Base-by-base conservation (phyloP, 2,797 vertebrate species). In the Pelobates cultripes region DNA sequence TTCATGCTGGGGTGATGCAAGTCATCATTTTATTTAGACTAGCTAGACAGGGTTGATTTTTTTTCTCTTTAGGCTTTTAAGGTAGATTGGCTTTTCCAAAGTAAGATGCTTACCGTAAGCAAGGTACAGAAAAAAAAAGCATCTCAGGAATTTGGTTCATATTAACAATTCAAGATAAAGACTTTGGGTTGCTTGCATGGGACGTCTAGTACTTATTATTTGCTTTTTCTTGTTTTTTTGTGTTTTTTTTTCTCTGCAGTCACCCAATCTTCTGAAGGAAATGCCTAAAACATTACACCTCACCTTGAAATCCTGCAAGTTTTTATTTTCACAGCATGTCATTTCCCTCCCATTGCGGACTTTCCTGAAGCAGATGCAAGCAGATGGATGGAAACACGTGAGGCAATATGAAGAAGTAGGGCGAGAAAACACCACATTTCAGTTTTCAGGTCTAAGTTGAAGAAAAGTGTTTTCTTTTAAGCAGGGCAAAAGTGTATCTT, bases 1-100 rank as follows among this genome's bases (percentile, higher is more conserved):
- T 95, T 95, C 92, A 95, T 89, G 89, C 86, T 10, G 75, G 85
- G 91, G 90, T 95, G 90, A 95, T 87, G 87, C 90, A 91, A 91
- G 86, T 90, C 84, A 88, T 90, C 86, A 89, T 87, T 90, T 86
- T 84, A 84, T 84, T 93, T 89, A 85, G 85, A 79, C 79, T 76
- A 87, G 82, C 72, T 86, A 87, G 85, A 82, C 78, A 77, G 85
- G 81, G 75, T 10, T 83, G 79, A 73, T 77, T 78, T 73, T 83
- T 86, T 86, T 84, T 73, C 78, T 57, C 28, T 15, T 73, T 57
- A 13, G 40, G 70, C 85, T 90, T 91, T 91, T 66, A 87, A 87
- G 83, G 72, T 72, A 82, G 87, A 89, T 89, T 82, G 85, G 0
- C 84, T 91, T 91, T 89, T 85, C 78, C 87, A 0, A 0, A 88